Base-by-base conservation (phyloP, 2,797 vertebrate genomes). In the Spatula versicolor region DNA sequence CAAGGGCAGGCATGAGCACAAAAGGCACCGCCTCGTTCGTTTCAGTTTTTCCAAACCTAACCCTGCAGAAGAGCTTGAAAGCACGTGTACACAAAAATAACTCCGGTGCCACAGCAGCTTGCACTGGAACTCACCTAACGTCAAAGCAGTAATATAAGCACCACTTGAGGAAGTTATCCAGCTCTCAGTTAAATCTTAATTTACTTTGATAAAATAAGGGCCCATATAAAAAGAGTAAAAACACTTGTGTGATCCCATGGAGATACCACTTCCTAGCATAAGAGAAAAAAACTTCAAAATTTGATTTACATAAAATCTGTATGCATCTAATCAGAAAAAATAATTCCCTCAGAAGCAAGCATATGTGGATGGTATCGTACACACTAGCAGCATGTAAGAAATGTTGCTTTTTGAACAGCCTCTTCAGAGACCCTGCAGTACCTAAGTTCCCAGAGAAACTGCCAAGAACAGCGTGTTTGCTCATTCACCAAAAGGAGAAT, bases 281-380 rank as follows among this genome's bases (percentile, higher is more conserved):
- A 50, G 4, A 50, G 3, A 62, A 33, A 1, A 46, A 20, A 8
- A 7, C 9, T 19, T 13, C 9, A 4, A 67, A 13, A 1, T 22
- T 18, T 30, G 3, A 13, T n/a, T 81, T 19, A 17, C 10, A 21
- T 14, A 4, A 13, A 79, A 45, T 9, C 15, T 30, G 0, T 48
- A 48, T 46, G 7, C 45, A 86, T 6, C 10, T 56, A 37, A 31
- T 1, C 13, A 1, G 25, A 75, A 81, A n/a, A n/a, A 6, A 11
- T 4, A 88, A 67, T 30, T 52, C 72, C 16, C 45, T 89, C 58
- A 89, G 54, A 86, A 80, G 58, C 5, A 39, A 2, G 3, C 2
- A 0, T 13, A 10, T 1, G 4, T 5, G 4, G 26, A 13, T 28
- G 54, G 17, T 3, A 6, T 2, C 16, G 15, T 1, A n/a, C 5